A percentile compares a stretch with the other conserved stretches of the same genome.
These are phyloP conservation scores for Mesopsocus fuscifrons DNA, from an alignment of 2,888 invertebrate species.

Conservation along the genomic window DNA sequence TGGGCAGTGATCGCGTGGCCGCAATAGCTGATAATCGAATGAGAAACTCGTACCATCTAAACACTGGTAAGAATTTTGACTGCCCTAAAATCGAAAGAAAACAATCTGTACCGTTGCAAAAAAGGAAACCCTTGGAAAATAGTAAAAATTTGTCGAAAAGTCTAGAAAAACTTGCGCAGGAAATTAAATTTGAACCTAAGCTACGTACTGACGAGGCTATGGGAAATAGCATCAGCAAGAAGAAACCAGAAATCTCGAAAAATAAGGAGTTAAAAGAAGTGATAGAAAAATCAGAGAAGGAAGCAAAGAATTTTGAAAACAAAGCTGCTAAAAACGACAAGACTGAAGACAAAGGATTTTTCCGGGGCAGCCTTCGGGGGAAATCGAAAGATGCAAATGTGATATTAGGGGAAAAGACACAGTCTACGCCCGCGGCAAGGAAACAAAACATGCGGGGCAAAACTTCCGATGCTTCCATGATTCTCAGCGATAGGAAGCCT, in stretches of 20 bases:
- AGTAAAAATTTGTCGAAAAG: conserved; percentile 15
- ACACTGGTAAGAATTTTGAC: neutral
- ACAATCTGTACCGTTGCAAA: conserved; percentile 5
- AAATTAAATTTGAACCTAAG: conserved; percentile 22
- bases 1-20: neutral
- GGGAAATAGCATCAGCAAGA: neutral
- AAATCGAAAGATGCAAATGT: neutral
- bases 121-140: neutral
- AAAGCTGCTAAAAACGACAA: neutral
- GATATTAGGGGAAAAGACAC: neutral
- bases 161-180: conserved; percentile 23
- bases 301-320: neutral
- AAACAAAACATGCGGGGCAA: neutral
- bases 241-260: neutral
- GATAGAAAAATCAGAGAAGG: neutral
- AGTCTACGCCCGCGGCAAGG: neutral
- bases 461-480: neutral
- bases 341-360: neutral
- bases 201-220: conserved; percentile 13
- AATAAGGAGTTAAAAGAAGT: neutral
- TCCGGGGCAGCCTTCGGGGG: neutral
- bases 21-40: conserved; percentile 1
- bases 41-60: conserved; percentile 6
- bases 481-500: neutral
- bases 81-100: conserved; percentile 3